Evolutionary conservation across 2,113 vertebrate species (phyloP).

Genomic region (Anas platyrhynchos): DNA sequence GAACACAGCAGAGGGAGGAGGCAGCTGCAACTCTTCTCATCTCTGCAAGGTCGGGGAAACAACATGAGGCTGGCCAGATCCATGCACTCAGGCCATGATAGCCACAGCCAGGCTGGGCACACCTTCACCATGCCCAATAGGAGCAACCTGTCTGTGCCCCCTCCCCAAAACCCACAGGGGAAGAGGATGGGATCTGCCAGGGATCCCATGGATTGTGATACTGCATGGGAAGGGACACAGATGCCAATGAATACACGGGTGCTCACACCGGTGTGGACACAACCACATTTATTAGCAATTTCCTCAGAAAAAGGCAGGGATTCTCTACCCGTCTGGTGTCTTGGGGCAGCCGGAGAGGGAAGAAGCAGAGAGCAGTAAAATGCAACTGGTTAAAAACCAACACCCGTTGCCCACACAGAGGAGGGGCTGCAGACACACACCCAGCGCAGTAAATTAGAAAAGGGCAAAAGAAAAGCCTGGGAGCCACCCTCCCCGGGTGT

Average conservation of each 20-base stretch:
- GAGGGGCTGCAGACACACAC: too few relatives aligned
- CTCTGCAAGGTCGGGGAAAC: background rate
- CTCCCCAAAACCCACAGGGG: too few relatives aligned
- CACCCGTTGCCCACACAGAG: too few relatives aligned
- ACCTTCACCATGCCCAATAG: too few relatives aligned
- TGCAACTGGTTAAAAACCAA: background rate
- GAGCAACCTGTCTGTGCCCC: too few relatives aligned
- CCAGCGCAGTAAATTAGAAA: too few relatives aligned
- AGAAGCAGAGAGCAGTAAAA: background rate
- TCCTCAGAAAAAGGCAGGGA: background rate
- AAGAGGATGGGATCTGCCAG: too few relatives aligned
- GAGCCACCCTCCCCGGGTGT: background rate
- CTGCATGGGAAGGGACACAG: background rate
- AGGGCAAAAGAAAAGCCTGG: background rate
- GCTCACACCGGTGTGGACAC: too few relatives aligned
- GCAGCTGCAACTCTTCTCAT: rapidly evolving
- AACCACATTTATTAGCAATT: too few relatives aligned
- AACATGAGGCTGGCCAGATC: background rate
- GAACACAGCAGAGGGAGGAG: background rate
- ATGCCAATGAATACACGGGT: background rate
- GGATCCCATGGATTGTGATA: rapidly evolving
- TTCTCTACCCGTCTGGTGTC: too few relatives aligned
- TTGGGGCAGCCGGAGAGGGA: background rate
- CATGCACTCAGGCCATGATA: rapidly evolving
- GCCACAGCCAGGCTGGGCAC: too few relatives aligned